Conservation (phyloP, 2,113 vertebrate species). For the Corvus cornix region DNA sequence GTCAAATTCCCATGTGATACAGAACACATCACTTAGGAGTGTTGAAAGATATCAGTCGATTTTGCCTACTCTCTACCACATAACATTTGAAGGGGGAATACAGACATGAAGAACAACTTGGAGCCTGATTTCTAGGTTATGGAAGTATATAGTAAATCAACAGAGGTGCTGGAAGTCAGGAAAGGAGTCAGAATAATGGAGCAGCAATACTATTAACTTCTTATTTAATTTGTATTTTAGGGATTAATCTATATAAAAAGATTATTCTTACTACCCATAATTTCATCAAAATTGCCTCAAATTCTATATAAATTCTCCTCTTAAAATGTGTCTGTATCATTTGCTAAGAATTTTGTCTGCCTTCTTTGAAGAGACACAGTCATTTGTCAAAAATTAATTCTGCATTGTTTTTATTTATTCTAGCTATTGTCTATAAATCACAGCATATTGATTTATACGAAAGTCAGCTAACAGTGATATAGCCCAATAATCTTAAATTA, state of each 20-base stretch:
- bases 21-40: not conserved
- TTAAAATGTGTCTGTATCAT: not conserved
- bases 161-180: not conserved
- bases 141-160: not conserved
- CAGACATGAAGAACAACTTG: not conserved
- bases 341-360: not conserved
- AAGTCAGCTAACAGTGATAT: not conserved
- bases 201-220: not conserved
- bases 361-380: not conserved
- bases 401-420: not conserved
- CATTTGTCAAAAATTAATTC: not conserved
- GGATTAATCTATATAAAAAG: not conserved
- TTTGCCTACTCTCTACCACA: not conserved
- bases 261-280: not conserved
- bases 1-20: not conserved
- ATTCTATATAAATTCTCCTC: not conserved
- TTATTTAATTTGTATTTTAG: not conserved
- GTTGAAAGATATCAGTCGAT: not conserved
- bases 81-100: not conserved
- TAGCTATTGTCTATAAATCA: not conserved
- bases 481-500: not conserved
- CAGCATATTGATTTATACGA: not conserved
- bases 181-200: not conserved
- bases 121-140: not conserved
- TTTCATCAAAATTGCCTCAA: not conserved